These are phyloP conservation scores for Lithophane semibrunnea DNA, from an alignment of 2,888 invertebrate species.

Conservation along the genomic window DNA sequence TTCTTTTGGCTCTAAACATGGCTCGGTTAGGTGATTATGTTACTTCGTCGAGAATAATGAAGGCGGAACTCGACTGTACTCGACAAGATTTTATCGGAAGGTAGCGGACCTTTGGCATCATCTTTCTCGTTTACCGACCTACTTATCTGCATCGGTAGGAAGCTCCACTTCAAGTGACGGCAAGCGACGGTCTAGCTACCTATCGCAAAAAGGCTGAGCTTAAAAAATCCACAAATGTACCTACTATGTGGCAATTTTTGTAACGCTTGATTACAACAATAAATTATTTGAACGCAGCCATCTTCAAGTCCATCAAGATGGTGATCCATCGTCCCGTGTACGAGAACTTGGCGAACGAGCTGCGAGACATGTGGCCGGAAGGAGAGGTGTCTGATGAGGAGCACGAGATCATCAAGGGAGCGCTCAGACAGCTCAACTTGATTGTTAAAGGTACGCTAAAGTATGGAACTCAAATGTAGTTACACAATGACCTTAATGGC, in stretches of 20 bases:
- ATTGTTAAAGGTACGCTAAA: slow-evolving; percentile 55
- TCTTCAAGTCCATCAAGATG: slow-evolving; percentile 71
- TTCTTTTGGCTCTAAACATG: background rate
- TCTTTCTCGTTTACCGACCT: background rate
- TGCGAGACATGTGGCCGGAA: slow-evolving; percentile 73
- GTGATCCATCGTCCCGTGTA: slow-evolving; percentile 65
- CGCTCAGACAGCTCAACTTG: slow-evolving; percentile 64
- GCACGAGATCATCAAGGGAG: slow-evolving; percentile 60
- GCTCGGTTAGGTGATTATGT: background rate
- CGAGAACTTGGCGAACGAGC: slow-evolving; percentile 70
- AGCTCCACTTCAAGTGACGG: background rate
- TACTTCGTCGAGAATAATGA: background rate
- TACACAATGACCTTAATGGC: no score
- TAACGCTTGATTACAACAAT: background rate
- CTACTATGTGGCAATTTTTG: background rate
- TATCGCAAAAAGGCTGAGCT: background rate
- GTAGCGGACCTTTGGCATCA: background rate
- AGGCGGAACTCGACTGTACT: background rate
- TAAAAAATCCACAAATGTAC: background rate
- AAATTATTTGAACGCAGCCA: slow-evolving; percentile 52
- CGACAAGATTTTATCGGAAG: background rate
- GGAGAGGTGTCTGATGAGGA: slow-evolving; percentile 65
- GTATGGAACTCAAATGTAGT: background rate
- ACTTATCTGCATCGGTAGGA: background rate
- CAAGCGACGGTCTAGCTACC: background rate